Conservation (phyloP, 2,113 vertebrate species). For the Hystrix brachyura region DNA sequence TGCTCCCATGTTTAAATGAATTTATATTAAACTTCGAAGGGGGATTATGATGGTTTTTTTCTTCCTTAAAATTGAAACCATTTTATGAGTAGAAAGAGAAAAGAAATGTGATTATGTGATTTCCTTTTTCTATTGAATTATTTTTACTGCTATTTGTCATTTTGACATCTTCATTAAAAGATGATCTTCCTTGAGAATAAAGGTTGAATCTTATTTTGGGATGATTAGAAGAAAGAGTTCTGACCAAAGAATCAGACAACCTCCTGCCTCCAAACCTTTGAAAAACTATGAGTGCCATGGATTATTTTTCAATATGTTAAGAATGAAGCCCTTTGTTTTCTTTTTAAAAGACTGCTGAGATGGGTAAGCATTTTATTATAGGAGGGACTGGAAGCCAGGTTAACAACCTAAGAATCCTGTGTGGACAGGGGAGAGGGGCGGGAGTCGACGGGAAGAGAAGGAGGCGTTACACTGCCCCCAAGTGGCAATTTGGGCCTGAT, state of each 20-base stretch:
- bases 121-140: conserved; percentile 64
- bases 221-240: conserved; percentile 1
- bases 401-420: background rate
- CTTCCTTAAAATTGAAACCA: conserved; percentile 35
- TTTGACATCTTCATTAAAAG: conserved; percentile 56
- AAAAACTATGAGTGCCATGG: background rate
- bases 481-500: conserved; percentile 45
- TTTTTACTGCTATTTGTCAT: conserved; percentile 68
- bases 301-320: background rate
- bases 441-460: background rate
- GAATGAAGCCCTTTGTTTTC: conserved; percentile 32
- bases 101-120: conserved; percentile 61
- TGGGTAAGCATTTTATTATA: background rate
- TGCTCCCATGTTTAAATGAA: conserved; percentile 65
- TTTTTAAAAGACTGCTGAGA: conserved; percentile 50
- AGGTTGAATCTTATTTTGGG: conserved; percentile 54
- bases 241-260: conserved; percentile 3
- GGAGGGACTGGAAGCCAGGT: conserved; percentile 52
- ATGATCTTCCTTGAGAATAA: conserved; percentile 48
- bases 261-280: background rate
- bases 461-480: conserved; percentile 72
- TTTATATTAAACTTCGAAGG: conserved; percentile 74
- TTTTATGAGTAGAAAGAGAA: conserved; percentile 30
- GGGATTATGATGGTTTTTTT: background rate
- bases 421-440: background rate